Conservation (phyloP, 2,888 invertebrate species). For the Ichneumon xanthorius region DNA sequence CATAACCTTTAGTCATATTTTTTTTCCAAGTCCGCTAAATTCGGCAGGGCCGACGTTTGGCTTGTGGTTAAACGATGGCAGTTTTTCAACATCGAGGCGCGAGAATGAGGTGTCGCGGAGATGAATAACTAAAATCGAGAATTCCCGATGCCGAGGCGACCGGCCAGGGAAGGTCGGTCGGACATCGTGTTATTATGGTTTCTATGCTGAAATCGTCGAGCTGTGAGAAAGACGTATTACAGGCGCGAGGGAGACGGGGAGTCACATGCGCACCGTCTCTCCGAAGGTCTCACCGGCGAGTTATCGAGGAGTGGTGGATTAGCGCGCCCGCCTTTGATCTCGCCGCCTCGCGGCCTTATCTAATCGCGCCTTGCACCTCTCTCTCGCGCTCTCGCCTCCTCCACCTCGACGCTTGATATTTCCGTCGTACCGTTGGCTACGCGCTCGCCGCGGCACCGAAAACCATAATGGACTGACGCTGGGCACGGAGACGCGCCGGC, state of each 20-base stretch:
- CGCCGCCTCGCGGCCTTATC: constrained; percentile 82
- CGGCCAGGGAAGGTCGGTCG: constrained; percentile 28
- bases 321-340: constrained; percentile 84
- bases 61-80: not conserved
- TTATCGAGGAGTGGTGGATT: constrained; percentile 85
- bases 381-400: constrained; percentile 69
- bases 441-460: constrained; percentile 26
- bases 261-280: constrained; percentile 60
- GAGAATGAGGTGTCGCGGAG: constrained; percentile 37
- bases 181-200: constrained; percentile 39
- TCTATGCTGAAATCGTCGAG: constrained; percentile 49
- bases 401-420: constrained; percentile 56
- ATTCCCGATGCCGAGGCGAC: constrained; percentile 34
- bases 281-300: constrained; percentile 74
- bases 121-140: constrained; percentile 47
- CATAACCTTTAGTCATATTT: no score
- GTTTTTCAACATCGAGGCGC: not conserved
- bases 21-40: constrained; percentile 10
- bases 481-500: constrained; percentile 44
- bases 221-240: constrained; percentile 41
- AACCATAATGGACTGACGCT: constrained; percentile 53
- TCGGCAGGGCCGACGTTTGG: constrained; percentile 33
- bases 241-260: constrained; percentile 15
- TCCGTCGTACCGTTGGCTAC: constrained; percentile 14
- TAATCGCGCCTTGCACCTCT: constrained; percentile 80